Evolutionary conservation across 2,113 vertebrate genomes (phyloP).

Genomic region (Pica pica): DNA sequence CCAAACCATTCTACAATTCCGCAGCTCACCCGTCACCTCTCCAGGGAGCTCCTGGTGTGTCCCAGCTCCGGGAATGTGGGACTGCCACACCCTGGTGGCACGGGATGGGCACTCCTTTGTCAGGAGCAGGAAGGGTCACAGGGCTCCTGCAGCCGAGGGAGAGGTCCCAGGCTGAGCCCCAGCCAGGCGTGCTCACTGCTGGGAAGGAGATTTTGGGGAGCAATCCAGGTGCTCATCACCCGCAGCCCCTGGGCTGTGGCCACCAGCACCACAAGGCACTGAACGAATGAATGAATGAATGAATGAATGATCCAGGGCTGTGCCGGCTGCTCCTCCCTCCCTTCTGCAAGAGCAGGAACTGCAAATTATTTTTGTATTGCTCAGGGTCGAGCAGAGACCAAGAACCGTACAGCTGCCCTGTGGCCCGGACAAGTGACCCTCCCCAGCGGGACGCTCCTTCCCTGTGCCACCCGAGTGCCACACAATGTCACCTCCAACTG

Average conservation of each 20-base stretch:
- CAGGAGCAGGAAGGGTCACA: background rate
- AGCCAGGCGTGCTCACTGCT: fast-evolving
- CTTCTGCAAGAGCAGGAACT: background rate
- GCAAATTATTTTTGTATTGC: background rate
- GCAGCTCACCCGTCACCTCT: background rate
- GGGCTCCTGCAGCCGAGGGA: background rate
- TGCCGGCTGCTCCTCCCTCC: background rate
- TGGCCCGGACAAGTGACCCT: background rate
- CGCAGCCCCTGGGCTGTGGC: background rate
- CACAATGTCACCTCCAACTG: conserved; percentile 1
- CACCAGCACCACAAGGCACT: background rate
- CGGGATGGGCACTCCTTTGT: background rate
- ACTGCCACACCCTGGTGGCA: background rate
- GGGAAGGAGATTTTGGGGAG: background rate
- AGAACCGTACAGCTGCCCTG: background rate
- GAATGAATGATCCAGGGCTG: background rate
- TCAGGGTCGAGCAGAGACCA: background rate
- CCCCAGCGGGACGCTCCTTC: background rate
- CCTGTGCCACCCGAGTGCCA: background rate
- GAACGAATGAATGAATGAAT: background rate
- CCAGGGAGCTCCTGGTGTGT: background rate
- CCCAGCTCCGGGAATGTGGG: background rate
- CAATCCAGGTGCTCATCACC: background rate
- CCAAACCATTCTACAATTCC: background rate
- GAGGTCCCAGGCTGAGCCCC: background rate